Base-by-base conservation (phyloP, 2,888 invertebrate genomes). In the Icerya purchasi region DNA sequence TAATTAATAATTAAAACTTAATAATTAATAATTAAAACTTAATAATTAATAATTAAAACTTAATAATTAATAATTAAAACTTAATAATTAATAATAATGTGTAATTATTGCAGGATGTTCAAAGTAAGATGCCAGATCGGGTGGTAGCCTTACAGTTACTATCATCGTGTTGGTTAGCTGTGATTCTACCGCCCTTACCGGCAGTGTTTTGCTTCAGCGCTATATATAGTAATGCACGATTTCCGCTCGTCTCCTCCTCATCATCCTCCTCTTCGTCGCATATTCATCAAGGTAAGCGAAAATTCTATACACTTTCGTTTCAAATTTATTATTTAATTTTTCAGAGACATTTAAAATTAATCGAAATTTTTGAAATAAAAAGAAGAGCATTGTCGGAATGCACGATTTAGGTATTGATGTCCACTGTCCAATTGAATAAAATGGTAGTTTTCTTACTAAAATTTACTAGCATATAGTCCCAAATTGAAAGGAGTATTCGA, bases 121-220 rank as follows among this genome's bases (percentile, higher is more conserved):
- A 52, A 56, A 60, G 56, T 60, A 60, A 60, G 60, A 60, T 60
- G 60, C 60, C 56, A 53, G 62, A 63, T 58, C 60, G 61, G 54
- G 61, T 61, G 61, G 62, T 61, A 53, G 63, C 62, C 61, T 60
- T 63, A 54, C 63, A 62, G 62, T 62, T 63, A 60, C 62, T 63
- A 59, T 62, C 62, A 59, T 63, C 58, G 57, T 63, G 59, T 61
- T 63, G 63, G 62, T 58, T 63, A 61, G 61, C 63, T 49, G 53
- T 61, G 53, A 61, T 63, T 36, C 57, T 63, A 58, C 63, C 60
- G 53, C 57, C 61, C 58, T 22, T 21, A 25, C 60, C 61, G 53
- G 57, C 61, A 54, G 50, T 54, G 36, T 53, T 60, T 51, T 56
- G 60, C 21, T 55, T 59, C 57, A 61, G 60, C 54, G 63, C 59